Base-by-base conservation (phyloP, 2,797 vertebrate species). In the Schizopygopsis pylzovi region DNA sequence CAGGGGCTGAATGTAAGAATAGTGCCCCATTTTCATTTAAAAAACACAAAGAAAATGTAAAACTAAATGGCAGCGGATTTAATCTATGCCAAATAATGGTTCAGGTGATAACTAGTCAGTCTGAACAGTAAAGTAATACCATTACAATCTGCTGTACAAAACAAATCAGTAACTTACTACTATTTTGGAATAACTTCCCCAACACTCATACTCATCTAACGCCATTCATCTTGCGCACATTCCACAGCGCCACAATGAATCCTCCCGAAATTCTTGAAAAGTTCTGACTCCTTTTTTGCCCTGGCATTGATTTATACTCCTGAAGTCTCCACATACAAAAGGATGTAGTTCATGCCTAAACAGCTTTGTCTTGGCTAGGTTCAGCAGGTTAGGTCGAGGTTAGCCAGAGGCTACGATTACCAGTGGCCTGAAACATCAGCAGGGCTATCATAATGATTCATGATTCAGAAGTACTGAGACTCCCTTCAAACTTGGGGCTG, bases 301-400 rank as follows among this genome's bases (percentile, higher is more conserved):
- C 86, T 79, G 79, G 83, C 71, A 33, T 65, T 88, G 79, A 88
- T 92, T 94, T 90, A 91, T 85, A 87, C 87, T 83, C 70, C 79
- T 81, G 68, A 88, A 68, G 54, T 91, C 86, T 82, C 61, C 81
- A 86, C 85, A 85, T 90, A 90, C 88, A 87, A 81, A 81, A 87
- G 75, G 85, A 72, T 89, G 91, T 92, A 91, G 90, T 91, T 93
- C 91, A 91, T 92, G 93, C 87, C 86, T 89, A 33, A 91, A 90
- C 88, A 87, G 90, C 90, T 91, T 90, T 94, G 91, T 93, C 94
- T 92, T 92, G 86, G 87, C 82, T 90, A 89, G 90, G 92, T 91
- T 93, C 88, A 87, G 85, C 90, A 33, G 91, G 88, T 90, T 91
- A 89, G 85, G 2, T 86, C 68, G 88, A 80, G 93, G 92, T 93